A percentile compares a stretch with the other conserved stretches of the same genome.
Conservation (phyloP, 2,888 invertebrate species). For the Dendrolimus pini region DNA sequence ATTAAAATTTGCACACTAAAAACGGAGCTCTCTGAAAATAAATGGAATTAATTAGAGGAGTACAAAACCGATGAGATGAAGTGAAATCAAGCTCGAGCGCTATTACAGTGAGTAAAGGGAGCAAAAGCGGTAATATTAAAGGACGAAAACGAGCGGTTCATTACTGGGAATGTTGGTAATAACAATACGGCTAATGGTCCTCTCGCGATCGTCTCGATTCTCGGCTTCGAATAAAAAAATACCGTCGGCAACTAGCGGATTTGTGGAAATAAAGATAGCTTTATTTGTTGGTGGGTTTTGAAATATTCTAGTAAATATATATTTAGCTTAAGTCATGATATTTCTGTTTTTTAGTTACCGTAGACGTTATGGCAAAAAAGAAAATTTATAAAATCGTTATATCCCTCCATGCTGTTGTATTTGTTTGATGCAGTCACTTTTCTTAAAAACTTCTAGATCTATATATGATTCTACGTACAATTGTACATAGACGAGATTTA, state of each 20-base stretch:
- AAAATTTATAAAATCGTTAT: too few species aligned
- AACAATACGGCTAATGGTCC: constrained; percentile 72
- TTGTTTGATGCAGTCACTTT: too few species aligned
- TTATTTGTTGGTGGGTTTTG: neutral
- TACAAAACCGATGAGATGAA: constrained; percentile 49
- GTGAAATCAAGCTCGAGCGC: constrained; percentile 55
- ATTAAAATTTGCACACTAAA: constrained; percentile 37
- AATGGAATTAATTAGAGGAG: constrained; percentile 53
- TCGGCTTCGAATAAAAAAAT: constrained; percentile 49
- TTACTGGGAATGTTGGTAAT: constrained; percentile 68
- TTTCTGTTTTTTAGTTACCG: too few species aligned
- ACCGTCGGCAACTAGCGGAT: constrained; percentile 44
- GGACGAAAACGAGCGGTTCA: constrained; percentile 71
- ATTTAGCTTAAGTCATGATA: neutral
- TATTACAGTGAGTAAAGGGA: constrained; percentile 56
- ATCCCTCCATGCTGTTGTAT: too few species aligned
- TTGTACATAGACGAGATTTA: too few species aligned
- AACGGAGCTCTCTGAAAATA: constrained; percentile 29
- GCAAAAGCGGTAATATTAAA: constrained; percentile 62
- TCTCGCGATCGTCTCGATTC: constrained; percentile 58
- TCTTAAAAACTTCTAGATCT: too few species aligned
- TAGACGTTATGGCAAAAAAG: too few species aligned
- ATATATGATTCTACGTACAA: too few species aligned
- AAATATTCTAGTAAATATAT: constrained; percentile 2
- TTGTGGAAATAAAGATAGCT: constrained; percentile 13